phyloP scores from a whole-genome alignment of 2,113 vertebrate genomes.

The Pachycephala philippinensis region DNA sequence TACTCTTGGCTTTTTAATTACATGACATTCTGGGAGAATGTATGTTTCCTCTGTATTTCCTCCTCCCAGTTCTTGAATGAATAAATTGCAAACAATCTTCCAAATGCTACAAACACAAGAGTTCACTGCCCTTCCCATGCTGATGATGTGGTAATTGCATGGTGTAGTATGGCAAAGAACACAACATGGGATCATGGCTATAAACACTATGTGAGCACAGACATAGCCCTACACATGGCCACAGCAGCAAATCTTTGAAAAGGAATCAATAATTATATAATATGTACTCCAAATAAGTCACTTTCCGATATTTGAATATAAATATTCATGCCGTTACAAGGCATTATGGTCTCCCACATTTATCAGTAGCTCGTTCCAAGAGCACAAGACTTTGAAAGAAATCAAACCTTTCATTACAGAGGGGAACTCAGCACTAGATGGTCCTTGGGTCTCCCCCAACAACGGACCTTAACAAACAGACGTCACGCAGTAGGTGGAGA shows the following conservation, averaged over 20 bases:
- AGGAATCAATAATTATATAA: accelerated
- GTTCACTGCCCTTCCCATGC: background rate
- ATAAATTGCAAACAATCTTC: background rate
- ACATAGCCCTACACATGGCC: background rate
- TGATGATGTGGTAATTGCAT: accelerated
- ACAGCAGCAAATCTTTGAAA: background rate
- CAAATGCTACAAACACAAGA: background rate
- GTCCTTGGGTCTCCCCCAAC: background rate
- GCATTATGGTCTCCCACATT: background rate
- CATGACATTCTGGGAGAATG: background rate
- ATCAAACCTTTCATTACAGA: background rate
- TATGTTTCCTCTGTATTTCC: background rate
- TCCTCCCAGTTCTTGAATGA: background rate
- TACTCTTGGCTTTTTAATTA: background rate
- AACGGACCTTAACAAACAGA: background rate
- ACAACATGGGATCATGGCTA: background rate
- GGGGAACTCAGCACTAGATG: background rate
- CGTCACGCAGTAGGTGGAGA: background rate
- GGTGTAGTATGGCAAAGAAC: background rate
- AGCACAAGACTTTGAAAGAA: background rate
- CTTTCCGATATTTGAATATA: background rate
- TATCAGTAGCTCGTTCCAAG: background rate
- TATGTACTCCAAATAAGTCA: background rate
- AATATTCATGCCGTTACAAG: background rate
- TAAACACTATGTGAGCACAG: background rate